Evolutionary conservation across 2,888 invertebrate species (phyloP).

Genomic region (Epistrophella euchroma): DNA sequence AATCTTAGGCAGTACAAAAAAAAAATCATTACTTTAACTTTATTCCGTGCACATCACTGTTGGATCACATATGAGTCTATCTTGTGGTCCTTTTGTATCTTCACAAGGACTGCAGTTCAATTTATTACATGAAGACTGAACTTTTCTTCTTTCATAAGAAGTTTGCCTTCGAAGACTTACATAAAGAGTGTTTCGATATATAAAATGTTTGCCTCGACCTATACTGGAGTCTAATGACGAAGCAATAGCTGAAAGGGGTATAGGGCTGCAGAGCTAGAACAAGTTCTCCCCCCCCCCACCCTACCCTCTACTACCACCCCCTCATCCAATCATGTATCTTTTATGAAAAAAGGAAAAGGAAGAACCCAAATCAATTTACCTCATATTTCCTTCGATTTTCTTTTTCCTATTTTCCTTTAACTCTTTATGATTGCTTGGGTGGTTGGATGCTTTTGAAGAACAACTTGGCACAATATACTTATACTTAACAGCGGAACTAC

Average conservation of each 20-base stretch:
- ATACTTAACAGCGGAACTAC: constrained; percentile 43
- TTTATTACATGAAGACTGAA: constrained; percentile 30
- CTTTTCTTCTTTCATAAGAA: constrained; percentile 8
- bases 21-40: no score
- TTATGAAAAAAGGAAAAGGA: background rate
- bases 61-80: background rate
- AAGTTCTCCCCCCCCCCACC: no score
- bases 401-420: constrained; percentile 15
- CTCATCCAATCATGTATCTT: background rate
- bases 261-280: background rate
- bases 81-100: constrained; percentile 10
- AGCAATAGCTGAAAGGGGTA: constrained; percentile 26
- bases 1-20: no score
- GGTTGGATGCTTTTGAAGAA: constrained; percentile 18
- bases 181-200: constrained; percentile 43
- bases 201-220: constrained; percentile 18
- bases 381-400: constrained; percentile 68
- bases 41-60: background rate
- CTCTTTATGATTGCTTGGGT: constrained; percentile 69
- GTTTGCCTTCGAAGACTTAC: constrained; percentile 8
- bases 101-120: constrained; percentile 55
- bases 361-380: constrained; percentile 71
- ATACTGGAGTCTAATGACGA: constrained; percentile 47
- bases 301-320: background rate
- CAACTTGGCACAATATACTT: constrained; percentile 42